A percentile compares a stretch with the other conserved stretches of the same genome.
Conservation (phyloP, 2,113 vertebrate genomes). For the Acrocephalus arundinaceus region DNA sequence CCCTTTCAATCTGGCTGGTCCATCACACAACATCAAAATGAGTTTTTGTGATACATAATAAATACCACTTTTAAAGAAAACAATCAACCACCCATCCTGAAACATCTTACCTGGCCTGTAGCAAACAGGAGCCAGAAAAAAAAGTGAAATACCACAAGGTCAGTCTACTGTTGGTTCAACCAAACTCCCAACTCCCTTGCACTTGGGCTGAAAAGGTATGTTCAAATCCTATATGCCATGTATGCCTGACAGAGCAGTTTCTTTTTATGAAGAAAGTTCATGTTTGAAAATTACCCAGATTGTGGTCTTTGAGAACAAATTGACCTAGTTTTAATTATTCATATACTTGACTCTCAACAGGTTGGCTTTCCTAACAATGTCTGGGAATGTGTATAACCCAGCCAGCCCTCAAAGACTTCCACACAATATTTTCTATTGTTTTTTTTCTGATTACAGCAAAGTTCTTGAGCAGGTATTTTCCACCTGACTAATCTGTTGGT, state of each 20-base stretch:
- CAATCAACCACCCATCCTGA: not conserved
- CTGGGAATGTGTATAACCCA: not conserved
- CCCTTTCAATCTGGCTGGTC: not conserved
- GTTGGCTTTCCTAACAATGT: not conserved
- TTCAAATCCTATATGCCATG: not conserved
- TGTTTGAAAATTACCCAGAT: not conserved
- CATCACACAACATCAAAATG: not conserved
- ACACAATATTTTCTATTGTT: not conserved
- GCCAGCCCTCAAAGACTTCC: not conserved
- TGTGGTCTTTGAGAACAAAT: not conserved
- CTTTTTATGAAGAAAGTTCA: not conserved
- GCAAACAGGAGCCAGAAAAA: not conserved
- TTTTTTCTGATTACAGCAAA: not conserved
- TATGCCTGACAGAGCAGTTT: not conserved
- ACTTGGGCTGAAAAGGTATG: not conserved
- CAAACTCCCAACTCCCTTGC: not conserved
- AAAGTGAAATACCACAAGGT: not conserved
- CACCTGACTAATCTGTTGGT: not conserved
- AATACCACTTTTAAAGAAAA: not conserved
- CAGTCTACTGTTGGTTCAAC: not conserved
- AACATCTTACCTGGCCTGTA: not conserved
- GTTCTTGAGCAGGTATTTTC: not conserved
- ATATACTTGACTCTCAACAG: not conserved
- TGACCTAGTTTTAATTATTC: not conserved
- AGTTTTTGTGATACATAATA: not conserved